phyloP scores from a whole-genome alignment of 1,140 invertebrate species.

The Diploscapter pachys region DNA sequence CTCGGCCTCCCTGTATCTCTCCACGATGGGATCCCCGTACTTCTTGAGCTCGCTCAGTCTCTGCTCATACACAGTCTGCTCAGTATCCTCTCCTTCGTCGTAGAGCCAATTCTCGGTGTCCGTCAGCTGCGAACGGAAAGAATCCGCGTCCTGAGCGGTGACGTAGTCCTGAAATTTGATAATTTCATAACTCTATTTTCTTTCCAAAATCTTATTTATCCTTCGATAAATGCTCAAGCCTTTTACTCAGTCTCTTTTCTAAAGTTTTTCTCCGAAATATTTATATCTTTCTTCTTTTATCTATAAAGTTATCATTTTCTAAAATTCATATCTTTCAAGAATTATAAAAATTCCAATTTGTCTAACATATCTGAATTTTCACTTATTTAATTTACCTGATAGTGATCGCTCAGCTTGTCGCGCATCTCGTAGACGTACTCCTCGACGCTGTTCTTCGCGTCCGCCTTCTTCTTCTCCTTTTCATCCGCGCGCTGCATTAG shows the following conservation, averaged over 20 bases:
- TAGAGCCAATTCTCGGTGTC: slow-evolving; percentile 93
- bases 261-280: no score
- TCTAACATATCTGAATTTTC: slow-evolving; percentile 69
- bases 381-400: slow-evolving; percentile 66
- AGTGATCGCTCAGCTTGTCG: slow-evolving; percentile 75
- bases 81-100: slow-evolving; percentile 80
- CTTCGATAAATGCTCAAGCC: background rate
- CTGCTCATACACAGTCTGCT: slow-evolving; percentile 75
- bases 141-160: slow-evolving; percentile 62
- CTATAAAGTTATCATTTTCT: no score
- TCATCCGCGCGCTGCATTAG: slow-evolving; percentile 71
- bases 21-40: slow-evolving; percentile 43
- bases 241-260: no score
- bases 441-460: slow-evolving; percentile 91
- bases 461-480: slow-evolving; percentile 86
- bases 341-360: slow-evolving; percentile 26
- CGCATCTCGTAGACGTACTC: slow-evolving; percentile 96
- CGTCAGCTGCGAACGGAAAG: slow-evolving; percentile 72
- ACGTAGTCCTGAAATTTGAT: background rate
- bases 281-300: no score
- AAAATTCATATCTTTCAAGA: slow-evolving; percentile 6
- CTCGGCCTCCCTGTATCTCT: slow-evolving; percentile 33
- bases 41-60: slow-evolving; percentile 67
- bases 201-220: slow-evolving; percentile 16
- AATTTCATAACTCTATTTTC: background rate